Evolutionary conservation across 2,797 vertebrate genomes (phyloP).

Genomic region (Phrynocephalus forsythii): DNA sequence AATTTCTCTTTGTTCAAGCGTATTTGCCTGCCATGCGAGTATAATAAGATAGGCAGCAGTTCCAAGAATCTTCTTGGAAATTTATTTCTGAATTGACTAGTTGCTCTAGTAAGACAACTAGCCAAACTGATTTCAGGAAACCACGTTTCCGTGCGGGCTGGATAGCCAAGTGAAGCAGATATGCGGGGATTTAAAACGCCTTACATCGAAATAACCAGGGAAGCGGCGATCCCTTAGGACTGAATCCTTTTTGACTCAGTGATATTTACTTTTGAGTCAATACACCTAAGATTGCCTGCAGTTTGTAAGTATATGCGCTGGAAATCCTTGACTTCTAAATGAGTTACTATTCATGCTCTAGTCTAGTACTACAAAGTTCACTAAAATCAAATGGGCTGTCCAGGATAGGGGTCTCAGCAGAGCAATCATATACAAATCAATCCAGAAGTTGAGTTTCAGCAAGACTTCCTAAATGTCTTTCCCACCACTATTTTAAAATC

Average conservation of each 20-base stretch:
- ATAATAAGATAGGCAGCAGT: no score
- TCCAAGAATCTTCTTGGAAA: no score
- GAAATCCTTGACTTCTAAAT: background rate
- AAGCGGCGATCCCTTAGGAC: background rate
- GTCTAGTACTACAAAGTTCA: background rate
- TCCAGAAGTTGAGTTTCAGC: background rate
- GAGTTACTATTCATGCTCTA: background rate
- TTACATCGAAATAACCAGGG: no score
- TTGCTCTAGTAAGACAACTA: background rate
- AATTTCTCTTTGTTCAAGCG: background rate
- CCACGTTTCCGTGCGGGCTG: background rate
- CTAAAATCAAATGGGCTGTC: background rate
- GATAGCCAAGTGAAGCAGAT: background rate
- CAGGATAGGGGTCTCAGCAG: background rate
- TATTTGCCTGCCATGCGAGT: no score
- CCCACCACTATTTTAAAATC: background rate
- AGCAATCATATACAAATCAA: background rate
- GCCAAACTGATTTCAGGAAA: background rate
- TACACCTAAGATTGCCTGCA: background rate
- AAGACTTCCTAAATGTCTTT: background rate
- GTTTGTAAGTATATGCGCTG: background rate
- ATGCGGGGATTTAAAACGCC: background rate
- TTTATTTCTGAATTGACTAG: no score
- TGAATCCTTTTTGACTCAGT: background rate
- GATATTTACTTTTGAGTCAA: background rate